Conservation (phyloP, 2,113 vertebrate species). For the Eclectus roratus region DNA sequence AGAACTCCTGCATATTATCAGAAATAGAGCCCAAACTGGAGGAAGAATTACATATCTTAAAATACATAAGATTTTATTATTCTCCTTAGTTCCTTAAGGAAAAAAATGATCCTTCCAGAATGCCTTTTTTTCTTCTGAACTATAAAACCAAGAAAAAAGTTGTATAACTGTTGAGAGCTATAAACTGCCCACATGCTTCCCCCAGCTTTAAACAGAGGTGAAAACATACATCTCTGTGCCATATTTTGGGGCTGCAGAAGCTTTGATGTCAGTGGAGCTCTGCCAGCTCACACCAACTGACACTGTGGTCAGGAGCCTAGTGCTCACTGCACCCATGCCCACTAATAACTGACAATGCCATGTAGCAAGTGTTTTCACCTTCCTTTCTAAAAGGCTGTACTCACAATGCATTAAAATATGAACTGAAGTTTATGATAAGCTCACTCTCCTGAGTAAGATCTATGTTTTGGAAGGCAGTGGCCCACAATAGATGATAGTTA, state of each 20-base stretch:
- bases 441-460: not conserved
- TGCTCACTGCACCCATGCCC: not conserved
- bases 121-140: not conserved
- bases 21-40: not conserved
- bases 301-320: rapidly evolving
- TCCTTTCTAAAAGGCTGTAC: not conserved
- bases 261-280: not conserved
- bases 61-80: not conserved
- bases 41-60: not conserved
- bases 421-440: not conserved
- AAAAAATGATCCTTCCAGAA: not conserved
- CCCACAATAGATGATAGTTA: not conserved
- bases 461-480: not conserved
- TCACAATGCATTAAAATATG: not conserved
- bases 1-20: not conserved
- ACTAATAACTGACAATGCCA: not conserved
- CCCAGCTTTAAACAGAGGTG: not conserved
- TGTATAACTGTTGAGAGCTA: not conserved
- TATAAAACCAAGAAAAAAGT: not conserved
- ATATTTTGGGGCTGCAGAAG: not conserved
- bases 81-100: not conserved
- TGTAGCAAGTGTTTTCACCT: not conserved
- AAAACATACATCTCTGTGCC: not conserved
- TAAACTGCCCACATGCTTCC: not conserved
- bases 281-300: not conserved